phyloP scores from a whole-genome alignment of 2,113 vertebrate genomes.

The Phrynosoma platyrhinos region DNA sequence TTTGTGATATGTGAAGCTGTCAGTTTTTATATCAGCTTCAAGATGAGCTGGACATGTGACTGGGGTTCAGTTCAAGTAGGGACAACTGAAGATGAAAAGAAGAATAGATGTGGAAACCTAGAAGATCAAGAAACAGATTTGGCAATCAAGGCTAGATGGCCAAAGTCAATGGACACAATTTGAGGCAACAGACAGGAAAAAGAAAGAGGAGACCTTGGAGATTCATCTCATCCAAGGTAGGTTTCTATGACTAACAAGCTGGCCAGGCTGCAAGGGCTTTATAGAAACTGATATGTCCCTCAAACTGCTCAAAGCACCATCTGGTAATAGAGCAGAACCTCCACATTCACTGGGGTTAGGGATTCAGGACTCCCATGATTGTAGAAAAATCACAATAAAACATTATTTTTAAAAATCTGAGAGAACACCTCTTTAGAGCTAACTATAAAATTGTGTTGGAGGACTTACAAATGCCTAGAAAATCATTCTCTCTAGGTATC shows the following conservation, averaged over 20 bases:
- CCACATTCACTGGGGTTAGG: too few relatives aligned
- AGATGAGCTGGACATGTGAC: neutral
- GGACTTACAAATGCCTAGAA: too few relatives aligned
- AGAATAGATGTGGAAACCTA: neutral
- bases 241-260: neutral
- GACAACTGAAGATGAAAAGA: neutral
- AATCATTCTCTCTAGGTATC: too few relatives aligned
- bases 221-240: neutral
- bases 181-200: neutral
- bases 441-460: too few relatives aligned
- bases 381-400: too few relatives aligned
- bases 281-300: neutral
- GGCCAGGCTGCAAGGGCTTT: neutral
- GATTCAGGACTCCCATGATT: too few relatives aligned
- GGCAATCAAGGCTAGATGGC: neutral
- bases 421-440: too few relatives aligned
- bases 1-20: too few relatives aligned
- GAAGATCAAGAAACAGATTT: neutral
- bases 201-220: neutral
- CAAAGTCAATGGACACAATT: neutral
- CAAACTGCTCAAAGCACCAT: neutral
- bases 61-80: neutral
- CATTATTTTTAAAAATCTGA: too few relatives aligned
- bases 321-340: too few relatives aligned
- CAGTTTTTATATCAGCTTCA: neutral